phyloP scores from a whole-genome alignment of 2,888 invertebrate species.

The Cephonodes hylas region DNA sequence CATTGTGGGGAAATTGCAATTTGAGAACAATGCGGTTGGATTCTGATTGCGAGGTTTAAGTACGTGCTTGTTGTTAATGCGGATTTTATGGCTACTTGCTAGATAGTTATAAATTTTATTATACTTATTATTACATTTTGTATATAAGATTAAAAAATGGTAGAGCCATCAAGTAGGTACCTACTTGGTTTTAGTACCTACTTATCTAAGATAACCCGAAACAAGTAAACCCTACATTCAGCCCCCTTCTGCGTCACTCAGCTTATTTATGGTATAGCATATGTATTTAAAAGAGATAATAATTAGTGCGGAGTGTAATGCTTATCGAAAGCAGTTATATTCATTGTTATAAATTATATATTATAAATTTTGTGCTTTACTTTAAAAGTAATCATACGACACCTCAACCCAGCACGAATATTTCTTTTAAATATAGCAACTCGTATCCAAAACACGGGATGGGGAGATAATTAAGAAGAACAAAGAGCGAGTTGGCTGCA shows the following conservation, averaged over 20 bases:
- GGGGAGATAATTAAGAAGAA: conserved; percentile 3
- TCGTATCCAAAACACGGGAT: neutral
- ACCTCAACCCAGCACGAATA: too few relatives aligned
- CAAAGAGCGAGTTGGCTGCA: conserved; percentile 20
- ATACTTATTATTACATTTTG: neutral
- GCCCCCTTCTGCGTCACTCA: too few relatives aligned
- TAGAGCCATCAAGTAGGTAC: neutral
- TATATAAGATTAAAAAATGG: too few relatives aligned
- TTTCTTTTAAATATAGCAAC: neutral
- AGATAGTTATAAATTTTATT: neutral
- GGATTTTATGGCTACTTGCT: neutral
- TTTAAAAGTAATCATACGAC: too few relatives aligned
- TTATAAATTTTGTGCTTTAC: too few relatives aligned
- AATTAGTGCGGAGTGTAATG: too few relatives aligned
- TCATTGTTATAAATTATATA: too few relatives aligned
- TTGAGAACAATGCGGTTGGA: conserved; percentile 27
- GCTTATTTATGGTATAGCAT: too few relatives aligned
- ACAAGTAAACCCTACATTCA: too few relatives aligned
- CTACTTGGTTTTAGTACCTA: too few relatives aligned
- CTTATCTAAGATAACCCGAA: neutral
- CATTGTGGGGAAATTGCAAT: conserved; percentile 38
- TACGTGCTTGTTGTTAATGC: neutral
- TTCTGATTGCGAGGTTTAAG: neutral
- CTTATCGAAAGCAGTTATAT: too few relatives aligned
- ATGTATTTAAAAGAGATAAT: too few relatives aligned